Conservation (phyloP, 2,797 vertebrate species). For the Manis javanica region DNA sequence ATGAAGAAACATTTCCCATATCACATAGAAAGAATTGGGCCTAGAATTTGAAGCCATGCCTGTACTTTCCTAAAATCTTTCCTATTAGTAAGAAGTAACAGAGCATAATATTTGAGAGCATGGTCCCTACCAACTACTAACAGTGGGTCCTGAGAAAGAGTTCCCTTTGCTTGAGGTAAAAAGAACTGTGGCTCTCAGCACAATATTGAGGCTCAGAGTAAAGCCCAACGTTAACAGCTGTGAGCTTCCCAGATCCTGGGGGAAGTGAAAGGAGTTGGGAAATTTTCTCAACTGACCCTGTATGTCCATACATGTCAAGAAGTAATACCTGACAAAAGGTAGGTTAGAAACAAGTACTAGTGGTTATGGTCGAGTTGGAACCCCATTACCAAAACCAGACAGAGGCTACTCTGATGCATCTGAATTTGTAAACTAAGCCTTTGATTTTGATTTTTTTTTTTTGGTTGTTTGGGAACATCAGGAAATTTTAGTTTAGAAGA, state of each 20-base stretch:
- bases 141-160: neutral
- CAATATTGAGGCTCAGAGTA: neutral
- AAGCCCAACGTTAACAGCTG: neutral
- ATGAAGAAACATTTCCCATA: neutral
- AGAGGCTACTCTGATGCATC: neutral
- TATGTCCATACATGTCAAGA: neutral
- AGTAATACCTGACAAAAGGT: neutral
- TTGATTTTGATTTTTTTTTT: neutral
- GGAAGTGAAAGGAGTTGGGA: neutral
- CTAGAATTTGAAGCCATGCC: neutral
- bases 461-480: neutral
- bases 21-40: neutral
- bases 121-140: neutral
- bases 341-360: neutral
- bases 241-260: neutral
- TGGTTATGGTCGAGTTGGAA: neutral
- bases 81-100: neutral
- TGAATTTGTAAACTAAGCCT: neutral
- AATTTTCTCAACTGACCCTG: neutral
- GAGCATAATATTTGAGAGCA: neutral
- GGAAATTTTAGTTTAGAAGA: constrained; percentile 5
- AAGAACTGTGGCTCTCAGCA: neutral
- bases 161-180: neutral
- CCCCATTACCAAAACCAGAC: neutral
- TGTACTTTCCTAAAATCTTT: neutral